Evolutionary conservation across 2,797 vertebrate genomes (phyloP).

Genomic region (Heliangelus exortis): DNA sequence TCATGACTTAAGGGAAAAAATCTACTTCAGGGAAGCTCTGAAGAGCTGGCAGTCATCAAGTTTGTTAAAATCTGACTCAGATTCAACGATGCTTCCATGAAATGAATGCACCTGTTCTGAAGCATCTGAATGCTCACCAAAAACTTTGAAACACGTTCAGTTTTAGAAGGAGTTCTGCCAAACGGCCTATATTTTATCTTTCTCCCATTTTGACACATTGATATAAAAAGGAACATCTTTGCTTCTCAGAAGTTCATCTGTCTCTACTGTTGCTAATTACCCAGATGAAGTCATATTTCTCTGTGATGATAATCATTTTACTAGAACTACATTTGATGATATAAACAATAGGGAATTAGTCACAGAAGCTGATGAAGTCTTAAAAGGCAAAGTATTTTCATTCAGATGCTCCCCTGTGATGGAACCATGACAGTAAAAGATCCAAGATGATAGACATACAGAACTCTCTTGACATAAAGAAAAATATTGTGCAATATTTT

Average conservation of each 20-base stretch:
- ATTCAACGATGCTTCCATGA: slow-evolving; percentile 27
- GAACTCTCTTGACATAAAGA: neutral
- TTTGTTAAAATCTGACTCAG: slow-evolving; percentile 24
- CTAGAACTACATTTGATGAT: neutral
- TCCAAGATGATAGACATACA: neutral
- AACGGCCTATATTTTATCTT: slow-evolving; percentile 32
- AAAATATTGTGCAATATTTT: neutral
- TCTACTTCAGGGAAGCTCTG: slow-evolving; percentile 4
- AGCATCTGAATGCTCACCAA: neutral
- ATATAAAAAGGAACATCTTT: slow-evolving; percentile 6
- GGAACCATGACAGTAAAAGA: neutral
- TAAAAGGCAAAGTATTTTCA: slow-evolving; percentile 15
- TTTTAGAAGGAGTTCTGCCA: slow-evolving; percentile 5
- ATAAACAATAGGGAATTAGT: slow-evolving; percentile 5
- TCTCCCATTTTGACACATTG: neutral
- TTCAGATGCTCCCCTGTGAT: slow-evolving; percentile 1
- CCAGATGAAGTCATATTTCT: slow-evolving; percentile 7
- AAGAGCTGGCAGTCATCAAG: slow-evolving; percentile 14
- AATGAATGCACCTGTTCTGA: slow-evolving; percentile 13
- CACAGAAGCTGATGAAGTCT: neutral
- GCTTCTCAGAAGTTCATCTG: slow-evolving; percentile 25
- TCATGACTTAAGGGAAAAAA: slow-evolving; percentile 11
- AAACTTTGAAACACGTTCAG: slow-evolving; percentile 29
- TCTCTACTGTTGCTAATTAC: neutral
- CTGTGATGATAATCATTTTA: neutral